These are phyloP conservation scores for Isurus oxyrinchus DNA, from an alignment of 2,113 vertebrate genomes.

Conservation along the genomic window DNA sequence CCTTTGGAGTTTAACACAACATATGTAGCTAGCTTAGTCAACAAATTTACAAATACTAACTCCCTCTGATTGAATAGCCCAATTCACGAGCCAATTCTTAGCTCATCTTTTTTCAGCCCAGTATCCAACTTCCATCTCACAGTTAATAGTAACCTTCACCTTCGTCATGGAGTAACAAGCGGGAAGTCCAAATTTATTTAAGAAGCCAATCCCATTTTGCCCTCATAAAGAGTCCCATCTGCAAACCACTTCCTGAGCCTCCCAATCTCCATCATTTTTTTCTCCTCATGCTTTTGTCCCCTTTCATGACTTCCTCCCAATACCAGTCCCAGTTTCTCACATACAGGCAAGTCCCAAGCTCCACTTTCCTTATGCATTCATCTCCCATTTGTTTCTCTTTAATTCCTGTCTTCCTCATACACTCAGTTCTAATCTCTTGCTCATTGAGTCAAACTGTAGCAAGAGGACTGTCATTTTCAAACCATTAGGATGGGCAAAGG, in stretches of 20 bases:
- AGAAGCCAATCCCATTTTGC: neutral
- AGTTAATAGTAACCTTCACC: neutral
- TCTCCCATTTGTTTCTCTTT: neutral
- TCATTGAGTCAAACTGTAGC: neutral
- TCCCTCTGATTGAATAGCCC: neutral
- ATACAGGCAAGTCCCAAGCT: neutral
- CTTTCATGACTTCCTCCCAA: neutral
- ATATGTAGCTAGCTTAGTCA: neutral
- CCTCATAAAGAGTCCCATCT: neutral
- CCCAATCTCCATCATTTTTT: neutral
- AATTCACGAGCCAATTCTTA: neutral
- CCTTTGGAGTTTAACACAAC: neutral
- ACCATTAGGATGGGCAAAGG: neutral
- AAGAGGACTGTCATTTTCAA: neutral
- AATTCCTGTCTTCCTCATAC: neutral
- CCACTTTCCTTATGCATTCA: neutral
- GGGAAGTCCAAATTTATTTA: neutral
- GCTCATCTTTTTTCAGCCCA: no score
- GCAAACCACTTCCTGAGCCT: neutral
- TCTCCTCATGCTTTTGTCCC: neutral
- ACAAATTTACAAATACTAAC: neutral
- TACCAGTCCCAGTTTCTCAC: neutral
- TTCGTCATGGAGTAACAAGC: neutral
- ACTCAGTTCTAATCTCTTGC: neutral
- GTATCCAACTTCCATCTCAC: neutral